Base-by-base conservation (phyloP, 2,797 vertebrate species). In the Lutjanus argentimaculatus region DNA sequence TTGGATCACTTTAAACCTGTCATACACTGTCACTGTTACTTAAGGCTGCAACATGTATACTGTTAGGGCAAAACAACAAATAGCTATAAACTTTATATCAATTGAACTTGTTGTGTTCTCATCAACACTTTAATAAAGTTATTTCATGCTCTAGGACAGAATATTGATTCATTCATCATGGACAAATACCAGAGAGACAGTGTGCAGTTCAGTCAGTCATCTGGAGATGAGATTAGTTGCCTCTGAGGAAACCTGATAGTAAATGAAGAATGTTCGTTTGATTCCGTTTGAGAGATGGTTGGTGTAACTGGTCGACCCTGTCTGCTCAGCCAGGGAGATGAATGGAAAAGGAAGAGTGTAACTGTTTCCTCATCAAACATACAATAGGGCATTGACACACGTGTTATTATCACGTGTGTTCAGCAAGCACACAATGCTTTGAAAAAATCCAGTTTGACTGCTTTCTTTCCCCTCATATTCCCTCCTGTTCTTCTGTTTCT, bases 301-400 rank as follows among this genome's bases (percentile, higher is more conserved):
- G 79, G 78, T 62, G 76, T 21, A 82, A 89, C 86, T 59, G 74
- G 85, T 89, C 8, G 11, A 69, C 63, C 83, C 79, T 62, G 67
- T 73, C 75, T 75, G 45, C 63, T 55, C 4, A 6, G 22, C 5
- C 56, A 64, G 59, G 62, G 49, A 85, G 56, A 67, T 82, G 86
- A 88, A 78, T 55, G 57, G 21, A 56, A 59, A 45, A 14, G 61
- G 19, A 46, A 68, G 36, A 57, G 42, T 55, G 73, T 43, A 22
- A 46, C 6, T 61, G 53, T 59, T 79, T 85, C 72, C 67, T 85
- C 49, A 48, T 86, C 16, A 25, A 45, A 36, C 21, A 46, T 30
- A 78, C 78, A 82, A 55, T 63, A 56, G 49, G 36, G 80, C 67
- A 49, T 19, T 67, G 11, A 83, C 22, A 52, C 46, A 48, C 48